Conservation (phyloP, 2,888 invertebrate species). For the Melitaea athalia region DNA sequence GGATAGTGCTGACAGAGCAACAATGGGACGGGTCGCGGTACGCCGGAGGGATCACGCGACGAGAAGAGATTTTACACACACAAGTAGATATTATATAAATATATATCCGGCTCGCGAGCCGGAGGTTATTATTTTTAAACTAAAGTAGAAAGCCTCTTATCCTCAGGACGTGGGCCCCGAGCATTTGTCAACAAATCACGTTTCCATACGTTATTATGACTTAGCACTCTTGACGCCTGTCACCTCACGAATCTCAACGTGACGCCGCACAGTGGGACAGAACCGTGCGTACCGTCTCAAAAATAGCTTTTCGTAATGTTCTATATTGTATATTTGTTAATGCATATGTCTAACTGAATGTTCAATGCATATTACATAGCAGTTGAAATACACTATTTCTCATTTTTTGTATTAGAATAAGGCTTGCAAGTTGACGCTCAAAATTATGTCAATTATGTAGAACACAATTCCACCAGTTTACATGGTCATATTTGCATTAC, state of each 20-base stretch:
- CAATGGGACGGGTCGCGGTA: conserved; percentile 50
- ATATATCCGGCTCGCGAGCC: conserved; percentile 40
- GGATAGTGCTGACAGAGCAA: conserved; percentile 40
- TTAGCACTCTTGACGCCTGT: conserved; percentile 45
- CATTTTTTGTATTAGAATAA: no score
- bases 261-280: no score
- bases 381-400: no score
- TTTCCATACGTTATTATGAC: conserved; percentile 56
- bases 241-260: conserved; percentile 49
- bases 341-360: no score
- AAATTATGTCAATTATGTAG: no score
- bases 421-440: no score
- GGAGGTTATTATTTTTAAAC: conserved; percentile 62
- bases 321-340: no score
- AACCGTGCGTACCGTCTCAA: no score
- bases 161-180: conserved; percentile 43
- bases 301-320: no score
- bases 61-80: conserved; percentile 46
- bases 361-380: no score
- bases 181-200: conserved; percentile 72
- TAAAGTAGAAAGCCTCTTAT: conserved; percentile 54
- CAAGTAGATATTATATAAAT: conserved; percentile 26
- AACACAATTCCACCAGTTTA: no score
- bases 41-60: conserved; percentile 35
- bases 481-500: no score